Evolutionary conservation across 2,113 vertebrate genomes (phyloP), one percentile per base, ranked within the genome.

Genomic region (Engraulis encrasicolus): DNA sequence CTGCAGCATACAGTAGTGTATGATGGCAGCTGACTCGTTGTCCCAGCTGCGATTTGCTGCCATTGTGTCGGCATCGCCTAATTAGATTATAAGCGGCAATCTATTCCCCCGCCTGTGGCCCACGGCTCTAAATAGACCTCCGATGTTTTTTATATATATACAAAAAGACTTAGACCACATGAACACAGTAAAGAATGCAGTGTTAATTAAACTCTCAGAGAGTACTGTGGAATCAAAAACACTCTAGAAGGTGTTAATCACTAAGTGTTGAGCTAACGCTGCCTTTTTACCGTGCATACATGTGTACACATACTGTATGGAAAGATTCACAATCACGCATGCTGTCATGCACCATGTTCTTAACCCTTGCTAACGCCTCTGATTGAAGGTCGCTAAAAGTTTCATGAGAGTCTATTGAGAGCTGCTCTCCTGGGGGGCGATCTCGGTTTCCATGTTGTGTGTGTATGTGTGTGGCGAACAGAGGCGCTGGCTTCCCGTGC

Each of bases 361-460:
- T 74, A 23, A 23, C 37, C 79, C 71, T 74, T 79, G 78, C 27
- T 79, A 80, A 83, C 83, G 49, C 78, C 52, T 6, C 66, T 74
- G 66, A 74, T 74, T 27, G 14, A 78, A 61, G 61, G 80, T 19
- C 31, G 58, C 17, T 92, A 85, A 84, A 90, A 86, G 19, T 89
- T 93, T 90, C 84, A 92, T 90, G 66, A 82, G 77, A 86, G 19
- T 89, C 92, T 90, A 85, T 92, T 90, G 66, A 82, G 77, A 45
- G 11, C 66, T 31, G 27, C 82, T 52, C 85, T 87, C 88, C 85
- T n/a, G 86, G 85, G 87, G 88, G 86, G 88, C 50, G 84, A 86
- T 90, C 84, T 78, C 85, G 90, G 83, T 91, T 86, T 90, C 87
- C 31, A 49, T 91, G 89, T 92, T 91, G 89, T 87, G 86, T n/a